Conservation (phyloP, 2,888 invertebrate species). For the Parelbella ahira region DNA sequence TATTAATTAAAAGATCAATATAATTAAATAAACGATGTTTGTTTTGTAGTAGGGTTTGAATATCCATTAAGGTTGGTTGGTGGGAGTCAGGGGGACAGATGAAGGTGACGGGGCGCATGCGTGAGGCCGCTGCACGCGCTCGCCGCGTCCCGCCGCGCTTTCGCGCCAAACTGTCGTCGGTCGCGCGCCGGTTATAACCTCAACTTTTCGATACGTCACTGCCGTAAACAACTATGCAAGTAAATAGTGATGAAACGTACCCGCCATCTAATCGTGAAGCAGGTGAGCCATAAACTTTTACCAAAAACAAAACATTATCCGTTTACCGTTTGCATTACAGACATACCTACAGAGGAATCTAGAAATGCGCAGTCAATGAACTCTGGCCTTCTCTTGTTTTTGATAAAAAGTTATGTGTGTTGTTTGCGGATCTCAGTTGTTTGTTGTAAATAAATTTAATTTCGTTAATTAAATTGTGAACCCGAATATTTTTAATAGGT, state of each 20-base stretch:
- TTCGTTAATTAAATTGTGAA: no score
- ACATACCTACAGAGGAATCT: no score
- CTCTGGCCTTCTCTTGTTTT: conserved; percentile 39
- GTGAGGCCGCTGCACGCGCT: conserved; percentile 54
- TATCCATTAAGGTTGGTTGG: conserved; percentile 37
- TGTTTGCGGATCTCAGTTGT: no score
- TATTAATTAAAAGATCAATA: no score
- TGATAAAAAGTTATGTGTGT: no score
- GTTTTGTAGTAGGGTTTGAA: no score
- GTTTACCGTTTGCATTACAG: background rate
- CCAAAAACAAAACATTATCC: background rate
- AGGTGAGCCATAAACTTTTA: conserved; percentile 47
- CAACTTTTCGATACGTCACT: conserved; percentile 9
- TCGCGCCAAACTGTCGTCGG: conserved; percentile 70
- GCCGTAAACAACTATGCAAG: no score
- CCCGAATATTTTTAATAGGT: no score
- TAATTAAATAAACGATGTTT: no score
- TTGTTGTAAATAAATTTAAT: no score
- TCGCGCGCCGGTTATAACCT: conserved; percentile 64
- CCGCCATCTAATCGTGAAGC: conserved; percentile 42
- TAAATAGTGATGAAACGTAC: conserved; percentile 40
- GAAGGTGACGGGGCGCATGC: conserved; percentile 70
- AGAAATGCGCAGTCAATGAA: conserved; percentile 40
- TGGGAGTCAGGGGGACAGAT: conserved; percentile 48
- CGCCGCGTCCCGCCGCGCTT: conserved; percentile 44